Percentiles rank a stretch among this genome's conserved stretches.
Evolutionary conservation across 2,113 vertebrate genomes (phyloP).

Genomic region (Poeciliopsis turrubarensis): DNA sequence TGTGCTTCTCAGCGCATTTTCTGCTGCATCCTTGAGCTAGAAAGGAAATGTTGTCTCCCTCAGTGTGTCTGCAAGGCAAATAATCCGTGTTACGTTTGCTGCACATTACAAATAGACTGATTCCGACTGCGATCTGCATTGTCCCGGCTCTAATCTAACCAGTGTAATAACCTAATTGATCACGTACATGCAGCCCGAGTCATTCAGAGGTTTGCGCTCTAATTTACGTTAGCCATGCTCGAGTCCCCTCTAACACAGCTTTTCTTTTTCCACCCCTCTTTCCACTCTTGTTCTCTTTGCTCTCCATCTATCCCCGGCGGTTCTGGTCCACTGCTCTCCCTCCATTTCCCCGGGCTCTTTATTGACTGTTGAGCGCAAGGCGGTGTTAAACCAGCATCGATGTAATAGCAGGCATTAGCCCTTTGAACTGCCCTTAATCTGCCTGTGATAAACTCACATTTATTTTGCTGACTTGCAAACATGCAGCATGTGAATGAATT

Average conservation of each 20-base stretch:
- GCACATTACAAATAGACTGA: constrained; percentile 19
- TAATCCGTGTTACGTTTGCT: constrained; percentile 1
- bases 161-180: constrained; percentile 63
- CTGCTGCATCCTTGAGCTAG: not conserved
- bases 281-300: constrained; percentile 12
- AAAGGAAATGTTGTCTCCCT: not conserved
- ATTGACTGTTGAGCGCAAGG: constrained; percentile 76
- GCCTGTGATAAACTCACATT: constrained; percentile 75
- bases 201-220: constrained; percentile 57
- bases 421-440: constrained; percentile 77
- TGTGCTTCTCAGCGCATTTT: not conserved
- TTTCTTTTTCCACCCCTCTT: not conserved
- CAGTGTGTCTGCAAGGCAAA: not conserved
- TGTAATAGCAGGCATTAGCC: constrained; percentile 78
- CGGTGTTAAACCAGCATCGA: constrained; percentile 71
- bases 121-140: constrained; percentile 32
- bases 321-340: constrained; percentile 62
- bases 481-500: constrained; percentile 24
- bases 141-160: constrained; percentile 57
- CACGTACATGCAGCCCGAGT: constrained; percentile 63
- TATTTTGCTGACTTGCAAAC: constrained; percentile 50
- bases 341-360: constrained; percentile 67
- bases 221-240: constrained; percentile 61
- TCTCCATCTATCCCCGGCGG: constrained; percentile 40
- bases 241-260: constrained; percentile 42